Evolutionary conservation across 2,113 vertebrate species (phyloP).

Genomic region (Labrus mixtus): DNA sequence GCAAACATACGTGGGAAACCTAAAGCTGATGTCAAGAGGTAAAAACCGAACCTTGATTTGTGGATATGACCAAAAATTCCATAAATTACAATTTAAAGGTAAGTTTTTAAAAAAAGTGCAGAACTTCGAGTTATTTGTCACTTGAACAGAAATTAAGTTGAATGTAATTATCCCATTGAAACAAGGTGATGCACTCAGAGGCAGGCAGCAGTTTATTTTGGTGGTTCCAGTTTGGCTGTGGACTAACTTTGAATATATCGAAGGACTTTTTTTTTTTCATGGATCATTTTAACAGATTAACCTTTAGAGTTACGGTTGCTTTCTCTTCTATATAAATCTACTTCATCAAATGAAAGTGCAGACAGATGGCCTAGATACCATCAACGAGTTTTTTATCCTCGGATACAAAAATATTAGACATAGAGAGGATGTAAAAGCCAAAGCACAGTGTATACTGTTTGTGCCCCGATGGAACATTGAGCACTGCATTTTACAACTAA

Average conservation of each 20-base stretch:
- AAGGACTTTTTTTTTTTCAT: no score
- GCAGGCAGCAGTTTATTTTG: not conserved
- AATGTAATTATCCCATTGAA: not conserved
- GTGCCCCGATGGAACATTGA: no score
- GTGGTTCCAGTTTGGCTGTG: not conserved
- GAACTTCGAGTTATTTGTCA: no score
- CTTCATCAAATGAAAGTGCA: constrained; percentile 56
- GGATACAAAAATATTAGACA: not conserved
- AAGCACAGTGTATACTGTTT: not conserved
- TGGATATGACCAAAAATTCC: no score
- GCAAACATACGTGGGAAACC: no score
- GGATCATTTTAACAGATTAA: constrained; percentile 37
- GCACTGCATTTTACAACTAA: no score
- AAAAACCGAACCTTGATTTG: no score
- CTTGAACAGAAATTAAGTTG: not conserved
- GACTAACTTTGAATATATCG: not conserved
- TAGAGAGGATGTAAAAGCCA: constrained; percentile 7
- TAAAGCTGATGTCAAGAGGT: no score
- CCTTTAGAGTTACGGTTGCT: constrained; percentile 23
- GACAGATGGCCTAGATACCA: constrained; percentile 58
- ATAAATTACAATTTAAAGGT: no score
- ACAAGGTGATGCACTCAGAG: not conserved
- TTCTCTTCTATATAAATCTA: constrained; percentile 53
- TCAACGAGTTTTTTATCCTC: constrained; percentile 35
- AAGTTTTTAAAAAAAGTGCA: no score